Conservation (phyloP, 2,888 invertebrate genomes). For the Trachelus iudaicus region DNA sequence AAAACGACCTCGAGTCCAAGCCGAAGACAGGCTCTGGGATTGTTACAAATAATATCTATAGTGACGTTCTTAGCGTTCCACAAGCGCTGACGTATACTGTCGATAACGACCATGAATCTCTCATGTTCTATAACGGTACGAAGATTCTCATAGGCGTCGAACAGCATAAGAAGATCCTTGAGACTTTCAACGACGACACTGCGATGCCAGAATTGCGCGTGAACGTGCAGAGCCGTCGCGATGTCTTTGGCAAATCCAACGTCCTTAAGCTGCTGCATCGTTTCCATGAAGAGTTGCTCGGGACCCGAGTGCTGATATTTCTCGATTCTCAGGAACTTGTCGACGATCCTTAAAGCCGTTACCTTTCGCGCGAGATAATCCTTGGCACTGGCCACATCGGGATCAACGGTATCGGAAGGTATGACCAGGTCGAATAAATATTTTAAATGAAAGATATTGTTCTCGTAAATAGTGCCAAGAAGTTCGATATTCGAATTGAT, state of each 20-base stretch:
- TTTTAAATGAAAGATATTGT: constrained; percentile 32
- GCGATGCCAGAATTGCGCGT: constrained; percentile 40
- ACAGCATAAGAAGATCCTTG: constrained; percentile 31
- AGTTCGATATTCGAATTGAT: constrained; percentile 39
- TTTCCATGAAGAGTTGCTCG: constrained; percentile 38
- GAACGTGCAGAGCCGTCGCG: constrained; percentile 28
- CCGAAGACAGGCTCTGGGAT: constrained; percentile 35
- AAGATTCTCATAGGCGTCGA: constrained; percentile 33
- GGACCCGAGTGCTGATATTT: constrained; percentile 39
- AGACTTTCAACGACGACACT: constrained; percentile 34
- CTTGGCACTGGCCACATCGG: constrained; percentile 36
- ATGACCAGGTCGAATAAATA: constrained; percentile 41
- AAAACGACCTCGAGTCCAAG: constrained; percentile 29
- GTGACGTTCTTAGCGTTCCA: constrained; percentile 23
- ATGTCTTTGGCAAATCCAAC: constrained; percentile 35
- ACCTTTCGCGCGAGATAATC: constrained; percentile 31
- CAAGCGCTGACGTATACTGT: constrained; percentile 22
- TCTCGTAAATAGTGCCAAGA: constrained; percentile 40
- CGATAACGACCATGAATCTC: constrained; percentile 14
- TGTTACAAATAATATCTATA: constrained; percentile 34
- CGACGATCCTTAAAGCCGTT: constrained; percentile 22
- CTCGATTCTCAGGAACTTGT: constrained; percentile 30
- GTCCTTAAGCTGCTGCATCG: constrained; percentile 35
- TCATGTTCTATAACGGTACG: constrained; percentile 13
- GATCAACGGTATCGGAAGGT: constrained; percentile 35